These are phyloP conservation scores for Erannis defoliaria DNA, from an alignment of 2,888 invertebrate species.

Conservation along the genomic window DNA sequence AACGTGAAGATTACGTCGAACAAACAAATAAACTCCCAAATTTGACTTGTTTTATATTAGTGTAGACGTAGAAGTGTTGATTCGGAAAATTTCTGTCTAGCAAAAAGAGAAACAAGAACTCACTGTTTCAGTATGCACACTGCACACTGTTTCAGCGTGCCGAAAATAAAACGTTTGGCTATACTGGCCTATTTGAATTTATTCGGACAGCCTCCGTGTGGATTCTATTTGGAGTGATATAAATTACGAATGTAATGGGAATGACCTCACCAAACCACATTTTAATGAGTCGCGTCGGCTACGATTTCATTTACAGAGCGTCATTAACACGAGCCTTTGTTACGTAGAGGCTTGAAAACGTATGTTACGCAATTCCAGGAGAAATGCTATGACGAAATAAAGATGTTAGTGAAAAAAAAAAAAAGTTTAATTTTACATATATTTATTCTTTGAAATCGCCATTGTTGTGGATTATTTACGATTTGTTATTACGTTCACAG, in stretches of 20 bases:
- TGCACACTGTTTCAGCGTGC: too few species aligned
- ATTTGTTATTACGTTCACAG: slow-evolving; percentile 55
- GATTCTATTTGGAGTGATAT: slow-evolving; percentile 24
- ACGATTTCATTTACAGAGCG: slow-evolving; percentile 17
- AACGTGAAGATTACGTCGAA: too few species aligned
- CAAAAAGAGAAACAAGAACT: slow-evolving; percentile 7
- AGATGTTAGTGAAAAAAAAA: neutral
- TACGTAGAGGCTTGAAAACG: slow-evolving; percentile 1
- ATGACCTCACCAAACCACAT: slow-evolving; percentile 27
- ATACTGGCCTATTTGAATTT: slow-evolving; percentile 5
- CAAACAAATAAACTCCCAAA: too few species aligned
- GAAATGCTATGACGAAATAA: neutral
- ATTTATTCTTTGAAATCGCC: neutral
- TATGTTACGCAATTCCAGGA: slow-evolving; percentile 11
- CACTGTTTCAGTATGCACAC: too few species aligned
- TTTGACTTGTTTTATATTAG: too few species aligned
- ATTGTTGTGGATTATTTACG: slow-evolving; percentile 33
- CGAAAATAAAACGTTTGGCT: slow-evolving; percentile 12
- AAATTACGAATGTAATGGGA: slow-evolving; percentile 33
- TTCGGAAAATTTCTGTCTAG: slow-evolving; percentile 9
- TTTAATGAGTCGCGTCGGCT: slow-evolving; percentile 29
- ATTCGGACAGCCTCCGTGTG: slow-evolving; percentile 2
- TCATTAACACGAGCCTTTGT: slow-evolving; percentile 17
- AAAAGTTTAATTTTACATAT: neutral
- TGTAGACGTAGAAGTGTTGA: too few species aligned